Evolutionary conservation across 2,113 vertebrate species (phyloP).

Genomic region (Epinephelus fuscoguttatus): DNA sequence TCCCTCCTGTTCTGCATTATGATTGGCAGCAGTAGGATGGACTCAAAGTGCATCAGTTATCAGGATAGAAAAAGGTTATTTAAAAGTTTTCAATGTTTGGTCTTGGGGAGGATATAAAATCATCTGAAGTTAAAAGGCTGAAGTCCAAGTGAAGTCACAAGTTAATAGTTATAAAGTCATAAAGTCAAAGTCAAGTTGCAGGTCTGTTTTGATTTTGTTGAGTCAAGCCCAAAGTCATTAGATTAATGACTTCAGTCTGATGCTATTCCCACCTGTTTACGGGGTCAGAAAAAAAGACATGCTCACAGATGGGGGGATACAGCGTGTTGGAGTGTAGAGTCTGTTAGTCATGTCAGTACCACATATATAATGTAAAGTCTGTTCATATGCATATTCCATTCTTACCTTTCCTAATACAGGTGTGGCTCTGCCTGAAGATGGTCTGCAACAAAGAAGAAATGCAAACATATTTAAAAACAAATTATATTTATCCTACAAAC

Average conservation of each 20-base stretch:
- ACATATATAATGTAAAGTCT: neutral
- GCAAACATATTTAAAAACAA: neutral
- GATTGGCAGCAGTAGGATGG: too few relatives aligned
- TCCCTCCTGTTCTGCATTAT: too few relatives aligned
- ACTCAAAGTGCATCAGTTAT: neutral
- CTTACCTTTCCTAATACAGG: conserved; percentile 73
- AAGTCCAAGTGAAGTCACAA: neutral
- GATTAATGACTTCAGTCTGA: neutral
- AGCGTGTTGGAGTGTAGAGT: neutral
- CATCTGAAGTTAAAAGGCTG: neutral
- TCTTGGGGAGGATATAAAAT: neutral
- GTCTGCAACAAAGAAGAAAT: conserved; percentile 62
- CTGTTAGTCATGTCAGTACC: neutral
- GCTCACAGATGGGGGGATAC: too few relatives aligned
- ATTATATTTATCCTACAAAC: neutral
- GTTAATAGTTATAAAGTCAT: too few relatives aligned
- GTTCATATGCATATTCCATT: neutral
- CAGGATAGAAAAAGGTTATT: too few relatives aligned
- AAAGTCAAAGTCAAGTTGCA: neutral
- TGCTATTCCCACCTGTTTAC: neutral
- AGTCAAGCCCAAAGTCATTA: neutral
- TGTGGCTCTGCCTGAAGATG: conserved; percentile 69
- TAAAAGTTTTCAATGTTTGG: neutral
- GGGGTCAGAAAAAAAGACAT: neutral
- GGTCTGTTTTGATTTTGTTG: neutral